phyloP scores from a whole-genome alignment of 2,888 invertebrate genomes.

The Drosophila leonis region DNA sequence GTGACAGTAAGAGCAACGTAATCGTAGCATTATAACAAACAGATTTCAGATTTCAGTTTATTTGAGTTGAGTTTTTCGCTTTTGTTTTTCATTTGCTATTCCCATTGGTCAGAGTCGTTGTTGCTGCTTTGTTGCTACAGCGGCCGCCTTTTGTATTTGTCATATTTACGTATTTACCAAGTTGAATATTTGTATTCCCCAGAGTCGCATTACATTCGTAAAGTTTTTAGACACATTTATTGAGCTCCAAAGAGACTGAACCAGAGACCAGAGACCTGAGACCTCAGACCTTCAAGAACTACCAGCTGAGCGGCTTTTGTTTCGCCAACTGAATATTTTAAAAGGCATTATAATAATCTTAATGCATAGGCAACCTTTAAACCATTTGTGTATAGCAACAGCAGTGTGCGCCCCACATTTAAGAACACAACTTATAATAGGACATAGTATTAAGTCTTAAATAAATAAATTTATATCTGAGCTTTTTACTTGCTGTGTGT shows the following conservation, averaged over 20 bases:
- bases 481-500: neutral
- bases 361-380: constrained; percentile 38
- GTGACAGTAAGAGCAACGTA: constrained; percentile 52
- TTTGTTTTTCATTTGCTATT: constrained; percentile 68
- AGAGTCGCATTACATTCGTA: constrained; percentile 60
- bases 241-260: constrained; percentile 46
- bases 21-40: constrained; percentile 66
- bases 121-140: constrained; percentile 9
- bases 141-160: constrained; percentile 46
- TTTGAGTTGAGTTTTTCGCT: constrained; percentile 52
- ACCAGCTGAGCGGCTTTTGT: constrained; percentile 39
- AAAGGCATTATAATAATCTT: constrained; percentile 56
- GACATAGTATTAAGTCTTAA: neutral
- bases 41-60: constrained; percentile 39
- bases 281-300: constrained; percentile 13
- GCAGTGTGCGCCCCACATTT: neutral
- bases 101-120: constrained; percentile 61
- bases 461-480: neutral
- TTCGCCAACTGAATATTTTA: constrained; percentile 48
- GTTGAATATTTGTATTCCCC: constrained; percentile 62
- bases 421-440: neutral
- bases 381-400: constrained; percentile 8
- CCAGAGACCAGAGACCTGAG: constrained; percentile 12
- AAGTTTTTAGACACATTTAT: constrained; percentile 62
- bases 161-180: constrained; percentile 59